These are phyloP conservation scores for Piaya cayana DNA, from an alignment of 2,113 vertebrate genomes.

Conservation along the genomic window DNA sequence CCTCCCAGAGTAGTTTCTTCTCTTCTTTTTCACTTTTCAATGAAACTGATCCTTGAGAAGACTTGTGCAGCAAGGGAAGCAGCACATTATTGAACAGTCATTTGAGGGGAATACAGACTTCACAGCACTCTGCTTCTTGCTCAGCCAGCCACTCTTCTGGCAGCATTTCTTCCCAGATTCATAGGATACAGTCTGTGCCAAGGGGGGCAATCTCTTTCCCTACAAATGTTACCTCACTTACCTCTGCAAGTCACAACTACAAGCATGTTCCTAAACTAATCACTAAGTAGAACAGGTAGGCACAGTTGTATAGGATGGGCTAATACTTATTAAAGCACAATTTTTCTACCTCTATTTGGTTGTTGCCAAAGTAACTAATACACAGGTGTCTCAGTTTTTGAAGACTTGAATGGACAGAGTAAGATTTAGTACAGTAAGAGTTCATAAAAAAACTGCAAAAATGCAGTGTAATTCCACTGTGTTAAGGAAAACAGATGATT, in stretches of 20 bases:
- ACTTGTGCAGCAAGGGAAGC: background rate
- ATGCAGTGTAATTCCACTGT: background rate
- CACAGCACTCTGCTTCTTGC: background rate
- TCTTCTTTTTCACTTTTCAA: background rate
- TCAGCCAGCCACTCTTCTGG: background rate
- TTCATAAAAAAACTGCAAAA: background rate
- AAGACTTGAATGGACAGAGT: background rate
- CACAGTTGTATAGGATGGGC: background rate
- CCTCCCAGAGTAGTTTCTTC: background rate
- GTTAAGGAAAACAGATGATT: background rate
- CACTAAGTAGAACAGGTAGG: background rate
- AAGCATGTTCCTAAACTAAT: background rate
- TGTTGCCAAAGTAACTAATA: background rate
- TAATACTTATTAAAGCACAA: background rate
- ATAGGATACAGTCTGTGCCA: rapidly evolving
- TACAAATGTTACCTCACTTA: background rate
- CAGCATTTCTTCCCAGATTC: background rate
- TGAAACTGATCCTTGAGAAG: background rate
- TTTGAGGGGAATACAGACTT: background rate
- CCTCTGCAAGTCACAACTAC: background rate
- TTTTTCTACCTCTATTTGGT: background rate
- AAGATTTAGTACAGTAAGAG: background rate
- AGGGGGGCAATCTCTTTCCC: background rate
- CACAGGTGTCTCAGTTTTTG: background rate
- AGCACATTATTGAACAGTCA: background rate